These are phyloP conservation scores for Hyaena hyaena DNA, from an alignment of 2,113 vertebrate species.

Conservation along the genomic window DNA sequence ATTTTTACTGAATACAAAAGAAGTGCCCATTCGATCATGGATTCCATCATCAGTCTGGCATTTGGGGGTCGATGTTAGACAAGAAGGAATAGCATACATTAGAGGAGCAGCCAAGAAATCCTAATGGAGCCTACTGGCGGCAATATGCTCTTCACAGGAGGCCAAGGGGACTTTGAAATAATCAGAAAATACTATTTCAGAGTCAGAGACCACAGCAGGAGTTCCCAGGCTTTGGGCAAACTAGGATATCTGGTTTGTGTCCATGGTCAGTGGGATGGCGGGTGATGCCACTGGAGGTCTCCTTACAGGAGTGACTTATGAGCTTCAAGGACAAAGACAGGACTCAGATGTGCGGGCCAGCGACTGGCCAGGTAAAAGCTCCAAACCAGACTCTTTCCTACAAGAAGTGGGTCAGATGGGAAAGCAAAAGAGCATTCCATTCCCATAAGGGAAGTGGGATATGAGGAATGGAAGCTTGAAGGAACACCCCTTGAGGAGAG, in stretches of 20 bases:
- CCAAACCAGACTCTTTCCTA: neutral
- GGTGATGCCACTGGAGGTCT: neutral
- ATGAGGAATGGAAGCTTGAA: neutral
- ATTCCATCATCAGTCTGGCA: neutral
- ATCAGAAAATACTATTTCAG: neutral
- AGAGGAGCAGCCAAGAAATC: neutral
- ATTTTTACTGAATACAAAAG: neutral
- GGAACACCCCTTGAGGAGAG: neutral
- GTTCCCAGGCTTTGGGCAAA: neutral
- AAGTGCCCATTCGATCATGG: neutral
- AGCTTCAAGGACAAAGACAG: neutral
- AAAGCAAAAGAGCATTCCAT: neutral
- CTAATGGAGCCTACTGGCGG: neutral
- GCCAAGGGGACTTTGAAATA: neutral
- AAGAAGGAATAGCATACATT: neutral
- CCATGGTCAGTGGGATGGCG: too few relatives aligned
- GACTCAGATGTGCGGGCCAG: accelerated
- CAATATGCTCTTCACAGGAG: neutral
- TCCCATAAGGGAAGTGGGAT: neutral
- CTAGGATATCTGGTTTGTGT: neutral
- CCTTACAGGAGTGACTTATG: neutral
- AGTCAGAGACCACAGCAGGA: neutral
- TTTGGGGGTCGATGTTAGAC: neutral
- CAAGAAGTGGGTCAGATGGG: neutral
- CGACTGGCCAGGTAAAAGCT: neutral